phyloP scores from a whole-genome alignment of 2,888 invertebrate species.

The Masnerella sp. region DNA sequence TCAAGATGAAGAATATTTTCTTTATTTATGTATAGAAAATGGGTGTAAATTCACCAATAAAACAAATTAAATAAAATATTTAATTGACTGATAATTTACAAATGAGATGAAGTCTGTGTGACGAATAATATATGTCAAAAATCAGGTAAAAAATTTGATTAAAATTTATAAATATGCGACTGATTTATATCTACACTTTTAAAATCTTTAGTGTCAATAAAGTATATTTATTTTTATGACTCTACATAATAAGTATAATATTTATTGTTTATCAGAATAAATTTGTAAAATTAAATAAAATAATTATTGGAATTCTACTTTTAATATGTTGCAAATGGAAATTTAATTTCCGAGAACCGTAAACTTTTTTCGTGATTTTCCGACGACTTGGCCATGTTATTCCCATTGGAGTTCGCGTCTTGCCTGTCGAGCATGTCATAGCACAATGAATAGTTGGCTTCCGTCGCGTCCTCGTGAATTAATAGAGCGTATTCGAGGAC shows the following conservation, averaged over 20 bases:
- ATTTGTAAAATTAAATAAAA: too few species aligned
- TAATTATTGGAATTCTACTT: too few species aligned
- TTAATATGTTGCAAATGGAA: too few species aligned
- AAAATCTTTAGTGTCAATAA: too few species aligned
- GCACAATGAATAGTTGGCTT: conserved; percentile 63
- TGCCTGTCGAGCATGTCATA: conserved; percentile 64
- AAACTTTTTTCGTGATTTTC: conserved; percentile 32
- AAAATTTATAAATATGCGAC: too few species aligned
- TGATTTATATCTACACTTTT: too few species aligned
- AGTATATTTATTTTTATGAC: too few species aligned
- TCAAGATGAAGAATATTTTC: conserved; percentile 52
- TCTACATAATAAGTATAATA: too few species aligned
- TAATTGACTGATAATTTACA: conserved; percentile 30
- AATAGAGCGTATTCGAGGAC: conserved; percentile 64
- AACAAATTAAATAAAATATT: conserved; percentile 40
- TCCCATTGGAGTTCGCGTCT: conserved; percentile 62
- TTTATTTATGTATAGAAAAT: conserved; percentile 13
- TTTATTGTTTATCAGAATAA: too few species aligned
- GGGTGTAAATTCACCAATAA: conserved; percentile 6
- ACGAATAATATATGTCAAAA: too few species aligned
- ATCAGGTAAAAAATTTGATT: too few species aligned
- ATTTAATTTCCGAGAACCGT: conserved; percentile 29
- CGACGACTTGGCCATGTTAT: conserved; percentile 52
- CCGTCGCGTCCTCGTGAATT: conserved; percentile 64
- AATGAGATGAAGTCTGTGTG: too few species aligned